Conservation (phyloP, 2,113 vertebrate genomes). For the Cranoglanis bouderius region DNA sequence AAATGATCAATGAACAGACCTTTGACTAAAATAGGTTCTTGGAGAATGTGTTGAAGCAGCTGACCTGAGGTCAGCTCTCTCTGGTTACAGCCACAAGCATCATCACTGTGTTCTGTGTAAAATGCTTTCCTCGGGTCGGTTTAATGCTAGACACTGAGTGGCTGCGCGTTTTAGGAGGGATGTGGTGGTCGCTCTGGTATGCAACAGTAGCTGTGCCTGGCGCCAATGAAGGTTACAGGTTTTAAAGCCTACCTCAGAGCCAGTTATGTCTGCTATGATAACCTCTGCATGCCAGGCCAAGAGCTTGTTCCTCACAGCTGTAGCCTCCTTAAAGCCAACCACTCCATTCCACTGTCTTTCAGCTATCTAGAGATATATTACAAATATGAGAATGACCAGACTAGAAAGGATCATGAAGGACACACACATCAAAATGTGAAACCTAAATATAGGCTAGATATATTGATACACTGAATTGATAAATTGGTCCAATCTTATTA, state of each 20-base stretch:
- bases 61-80: constrained; percentile 51
- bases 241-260: constrained; percentile 42
- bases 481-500: neutral
- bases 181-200: constrained; percentile 49
- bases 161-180: constrained; percentile 34
- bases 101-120: constrained; percentile 25
- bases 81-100: constrained; percentile 4
- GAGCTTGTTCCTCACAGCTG: constrained; percentile 25
- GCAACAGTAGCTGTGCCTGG: constrained; percentile 40
- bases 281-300: constrained; percentile 42
- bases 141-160: constrained; percentile 32
- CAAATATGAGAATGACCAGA: neutral
- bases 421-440: neutral
- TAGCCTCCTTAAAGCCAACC: constrained; percentile 21
- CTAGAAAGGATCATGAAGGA: neutral
- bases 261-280: constrained; percentile 49
- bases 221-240: constrained; percentile 49
- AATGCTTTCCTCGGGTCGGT: constrained; percentile 23
- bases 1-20: constrained; percentile 40
- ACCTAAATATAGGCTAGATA: neutral
- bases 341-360: neutral
- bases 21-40: constrained; percentile 30
- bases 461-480: neutral
- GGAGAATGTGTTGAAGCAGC: constrained; percentile 26
- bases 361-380: constrained; percentile 1